Evolutionary conservation across 2,888 invertebrate species (phyloP), one percentile per base, ranked within the genome.

Genomic region (Rotaria sp.): DNA sequence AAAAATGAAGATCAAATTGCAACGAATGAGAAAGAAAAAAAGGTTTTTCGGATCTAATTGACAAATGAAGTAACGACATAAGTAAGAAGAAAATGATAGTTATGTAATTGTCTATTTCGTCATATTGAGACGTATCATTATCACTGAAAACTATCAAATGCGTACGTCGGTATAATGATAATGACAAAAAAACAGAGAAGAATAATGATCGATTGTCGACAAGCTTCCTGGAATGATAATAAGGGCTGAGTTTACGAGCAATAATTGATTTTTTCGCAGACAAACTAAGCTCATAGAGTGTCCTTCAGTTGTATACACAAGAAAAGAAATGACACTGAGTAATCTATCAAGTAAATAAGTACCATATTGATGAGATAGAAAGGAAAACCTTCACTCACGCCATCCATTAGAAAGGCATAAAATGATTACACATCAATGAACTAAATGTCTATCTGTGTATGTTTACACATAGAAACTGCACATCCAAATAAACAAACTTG

Each of bases 401-500:
- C 2, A 35, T 18, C 67, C 67, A 67, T 67, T 67, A 67, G 35
- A 67, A 3, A 35, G 18, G 35, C 2, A 67, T 15, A 67, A 30
- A 67, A 67, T 21, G 67, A 4, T 67, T 35, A 35, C 35, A 67
- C 4, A 67, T 67, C 67, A 67, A 35, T 35, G 15, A 35, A 15
- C 67, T 30, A 35, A 67, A 35, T 67, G 67, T 67, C 67, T 15
- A 26, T 21, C 2, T 35, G 21, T 10, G 67, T 18, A 67, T 67
- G 35, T 67, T 67, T 67, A 67, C 35, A 67, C 30, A 30, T 35
- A 35, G 18, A 35, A 67, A 21, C 7, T 67, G 3, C 8, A 67
- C 35, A 35, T 67, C 67, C 35, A 67, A 67, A 67, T 67, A 67
- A 67, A 67, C 35, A 67, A 67, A 67, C 35, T 67, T 67, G 67